Evolutionary conservation across 64 coral and sea anemone genomes (phyloP).

Genomic region (Dendrophyllia cribrosa): DNA sequence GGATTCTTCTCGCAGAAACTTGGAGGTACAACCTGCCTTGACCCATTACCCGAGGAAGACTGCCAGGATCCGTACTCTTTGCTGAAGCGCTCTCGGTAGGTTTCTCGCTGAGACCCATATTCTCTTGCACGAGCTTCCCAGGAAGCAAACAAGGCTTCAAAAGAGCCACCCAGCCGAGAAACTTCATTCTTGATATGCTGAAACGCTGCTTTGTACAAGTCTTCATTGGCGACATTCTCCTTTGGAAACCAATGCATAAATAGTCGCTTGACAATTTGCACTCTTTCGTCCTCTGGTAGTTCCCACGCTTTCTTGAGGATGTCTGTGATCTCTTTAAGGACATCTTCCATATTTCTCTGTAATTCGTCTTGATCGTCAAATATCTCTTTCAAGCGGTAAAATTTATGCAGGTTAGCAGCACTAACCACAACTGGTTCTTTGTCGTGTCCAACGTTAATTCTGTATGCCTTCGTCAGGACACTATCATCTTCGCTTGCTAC

Average conservation of each 20-base stretch:
- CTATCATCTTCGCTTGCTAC: conserved; percentile 23
- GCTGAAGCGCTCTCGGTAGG: not conserved
- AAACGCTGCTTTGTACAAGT: conserved; percentile 68
- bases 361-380: not conserved
- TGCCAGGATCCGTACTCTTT: not conserved
- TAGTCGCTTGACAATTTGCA: conserved; percentile 61
- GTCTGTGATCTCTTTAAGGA: conserved; percentile 18
- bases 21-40: not conserved
- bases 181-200: conserved; percentile 66
- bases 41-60: not conserved
- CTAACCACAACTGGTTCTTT: conserved; percentile 52
- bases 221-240: conserved; percentile 67
- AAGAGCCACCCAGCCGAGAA: conserved; percentile 22
- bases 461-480: conserved; percentile 42
- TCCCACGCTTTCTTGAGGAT: conserved; percentile 67
- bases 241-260: conserved; percentile 81
- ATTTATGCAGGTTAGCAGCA: conserved; percentile 73
- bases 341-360: conserved; percentile 4
- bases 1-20: conserved; percentile 54
- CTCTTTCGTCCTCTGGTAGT: conserved; percentile 48
- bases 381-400: conserved; percentile 14
- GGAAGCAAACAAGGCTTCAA: not conserved
- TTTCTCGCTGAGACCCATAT: not conserved
- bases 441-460: conserved; percentile 75
- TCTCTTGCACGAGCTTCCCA: conserved; percentile 7